Conservation (phyloP, 37 sponge, comb jelly and placozoan species). For the Ephydatia muelleri region DNA sequence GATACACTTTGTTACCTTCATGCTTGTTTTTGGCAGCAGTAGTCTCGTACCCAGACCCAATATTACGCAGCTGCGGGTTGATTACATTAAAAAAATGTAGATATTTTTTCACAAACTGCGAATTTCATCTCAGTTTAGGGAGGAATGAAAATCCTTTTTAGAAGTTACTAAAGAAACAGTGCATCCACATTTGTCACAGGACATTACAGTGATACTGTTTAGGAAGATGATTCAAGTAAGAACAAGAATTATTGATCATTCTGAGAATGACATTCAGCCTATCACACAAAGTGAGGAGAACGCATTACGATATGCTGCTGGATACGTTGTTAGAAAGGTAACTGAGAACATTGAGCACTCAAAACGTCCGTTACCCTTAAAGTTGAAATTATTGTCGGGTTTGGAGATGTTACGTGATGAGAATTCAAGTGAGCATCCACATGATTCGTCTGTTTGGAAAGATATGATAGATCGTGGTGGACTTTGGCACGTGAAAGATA, state of each 20-base stretch:
- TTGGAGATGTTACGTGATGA: neutral
- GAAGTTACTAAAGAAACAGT: neutral
- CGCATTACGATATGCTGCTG: constrained; percentile 10
- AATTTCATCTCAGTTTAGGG: neutral
- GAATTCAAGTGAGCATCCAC: neutral
- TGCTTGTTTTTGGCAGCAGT: too few relatives aligned
- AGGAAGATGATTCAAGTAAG: neutral
- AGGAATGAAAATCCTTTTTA: constrained; percentile 5
- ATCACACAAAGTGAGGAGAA: constrained; percentile 3
- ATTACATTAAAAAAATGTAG: constrained; percentile 32
- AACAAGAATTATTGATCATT: neutral
- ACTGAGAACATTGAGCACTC: constrained; percentile 3
- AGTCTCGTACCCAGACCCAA: too few relatives aligned
- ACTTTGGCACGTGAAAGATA: constrained; percentile 7
- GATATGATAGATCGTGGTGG: constrained; percentile 13
- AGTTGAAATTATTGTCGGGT: neutral
- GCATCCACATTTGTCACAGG: neutral
- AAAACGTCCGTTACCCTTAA: neutral
- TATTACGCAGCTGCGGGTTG: too few relatives aligned
- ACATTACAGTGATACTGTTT: constrained; percentile 9
- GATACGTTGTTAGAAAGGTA: constrained; percentile 1
- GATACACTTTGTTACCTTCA: too few relatives aligned
- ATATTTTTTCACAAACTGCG: neutral
- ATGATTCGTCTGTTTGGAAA: neutral
- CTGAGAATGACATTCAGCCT: neutral